phyloP scores from a whole-genome alignment of 37 sponge, comb jelly and placozoan species.

The Eunapius fragilis region DNA sequence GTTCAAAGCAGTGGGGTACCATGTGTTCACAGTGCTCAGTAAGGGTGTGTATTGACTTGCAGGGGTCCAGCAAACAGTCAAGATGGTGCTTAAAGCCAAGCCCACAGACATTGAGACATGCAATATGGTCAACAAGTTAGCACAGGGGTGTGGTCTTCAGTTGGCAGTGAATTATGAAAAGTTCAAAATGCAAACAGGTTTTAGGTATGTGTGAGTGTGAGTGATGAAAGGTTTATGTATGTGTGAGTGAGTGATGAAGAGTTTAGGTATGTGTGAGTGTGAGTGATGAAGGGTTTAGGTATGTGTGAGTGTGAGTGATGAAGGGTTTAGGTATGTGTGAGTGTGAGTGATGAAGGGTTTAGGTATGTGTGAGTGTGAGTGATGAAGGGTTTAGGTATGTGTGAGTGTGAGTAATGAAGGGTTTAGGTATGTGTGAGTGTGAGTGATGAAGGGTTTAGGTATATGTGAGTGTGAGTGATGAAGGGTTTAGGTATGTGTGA shows the following conservation, averaged over 20 bases:
- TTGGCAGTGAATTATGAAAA: conserved; percentile 64
- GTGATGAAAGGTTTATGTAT: background rate
- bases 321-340: too few species aligned
- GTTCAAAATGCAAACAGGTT: conserved; percentile 66
- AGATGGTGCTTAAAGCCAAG: conserved; percentile 74
- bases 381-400: too few species aligned
- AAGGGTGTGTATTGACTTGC: too few species aligned
- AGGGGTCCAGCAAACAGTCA: background rate
- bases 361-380: too few species aligned
- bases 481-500: conserved; percentile 6
- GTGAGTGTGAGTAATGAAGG: too few species aligned
- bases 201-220: conserved; percentile 53
- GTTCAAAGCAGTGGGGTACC: too few species aligned
- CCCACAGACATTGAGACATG: conserved; percentile 66
- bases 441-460: conserved; percentile 9
- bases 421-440: background rate
- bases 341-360: too few species aligned
- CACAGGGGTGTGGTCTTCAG: conserved; percentile 74
- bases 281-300: background rate
- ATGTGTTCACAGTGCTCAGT: too few species aligned
- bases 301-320: background rate
- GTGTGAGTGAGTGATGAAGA: background rate
- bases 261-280: background rate
- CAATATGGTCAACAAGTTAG: conserved; percentile 82
- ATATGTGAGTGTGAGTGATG: conserved; percentile 7